Base-by-base conservation (phyloP, 2,888 invertebrate species). In the Lasioglossum marginatum region DNA sequence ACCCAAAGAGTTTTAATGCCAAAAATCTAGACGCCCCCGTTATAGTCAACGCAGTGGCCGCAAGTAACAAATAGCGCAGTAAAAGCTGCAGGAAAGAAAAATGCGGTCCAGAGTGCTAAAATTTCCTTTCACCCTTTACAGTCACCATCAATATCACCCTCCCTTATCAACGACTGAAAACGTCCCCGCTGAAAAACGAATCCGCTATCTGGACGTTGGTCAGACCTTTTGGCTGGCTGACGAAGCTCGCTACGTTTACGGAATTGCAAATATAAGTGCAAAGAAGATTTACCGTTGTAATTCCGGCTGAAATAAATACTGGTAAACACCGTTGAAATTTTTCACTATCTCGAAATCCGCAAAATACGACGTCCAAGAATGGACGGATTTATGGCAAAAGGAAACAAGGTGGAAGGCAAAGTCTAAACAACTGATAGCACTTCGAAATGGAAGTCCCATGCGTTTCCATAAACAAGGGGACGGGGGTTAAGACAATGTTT, bases 161-260 rank as follows among this genome's bases (percentile, higher is more conserved):
- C 27, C 34, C 79, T 83, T 88, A 76, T 85, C 83, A 43, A 48
- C 52, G 70, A 48, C 57, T 83, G 77, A 75, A 86, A 87, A 71
- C 71, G 81, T 81, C 79, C 52, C 4, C 70, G 37, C 63, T 83
- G 87, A 86, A 79, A 86, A 87, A 87, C 83, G 79, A 14, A 43
- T 43, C 37, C 66, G n/a, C 75, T 70, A 77, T 82, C 72, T 78
- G 70, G 73, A 77, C 73, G 66, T 27, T 31, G 74, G 23, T 70
- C 81, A 45, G 43, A 52, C 6, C 63, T 66, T 60, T 84, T 40
- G 68, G 78, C 48, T 57, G 60, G 63, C 14, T 40, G 60, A 71
- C 63, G 27, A 71, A 70, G 77, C 71, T 66, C 66, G 48, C 43
- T 60, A 82, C 74, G 72, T 77, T 73, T 66, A 31, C 45, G 23